A percentile compares a stretch with the other conserved stretches of the same genome.
Conservation (phyloP, 2,797 vertebrate species). For the Benthosema pterotum region DNA sequence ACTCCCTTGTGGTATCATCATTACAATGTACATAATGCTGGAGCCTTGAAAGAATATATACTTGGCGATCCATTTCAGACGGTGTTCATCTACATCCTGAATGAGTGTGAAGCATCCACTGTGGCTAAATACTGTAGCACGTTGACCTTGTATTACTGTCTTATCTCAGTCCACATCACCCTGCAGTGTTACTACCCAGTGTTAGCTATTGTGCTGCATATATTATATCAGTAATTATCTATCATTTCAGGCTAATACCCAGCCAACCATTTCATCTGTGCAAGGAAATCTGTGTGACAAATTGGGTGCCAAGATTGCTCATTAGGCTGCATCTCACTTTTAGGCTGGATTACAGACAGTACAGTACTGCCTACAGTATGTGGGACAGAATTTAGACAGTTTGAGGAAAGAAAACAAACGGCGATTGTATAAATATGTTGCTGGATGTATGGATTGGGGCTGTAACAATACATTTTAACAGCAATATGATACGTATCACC, state of each 20-base stretch:
- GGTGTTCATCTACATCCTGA: slow-evolving; percentile 21
- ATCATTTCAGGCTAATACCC: slow-evolving; percentile 58
- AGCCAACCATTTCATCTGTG: slow-evolving; percentile 58
- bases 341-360: slow-evolving; percentile 50
- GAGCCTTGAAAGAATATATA: slow-evolving; percentile 21
- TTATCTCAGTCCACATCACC: slow-evolving; percentile 47
- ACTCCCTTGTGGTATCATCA: slow-evolving; percentile 5
- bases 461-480: too few species aligned
- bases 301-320: slow-evolving; percentile 64
- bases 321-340: slow-evolving; percentile 63
- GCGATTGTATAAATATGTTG: slow-evolving; percentile 27
- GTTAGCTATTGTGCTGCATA: slow-evolving; percentile 53
- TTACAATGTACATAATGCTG: slow-evolving; percentile 7
- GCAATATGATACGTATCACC: too few species aligned
- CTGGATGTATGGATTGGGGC: too few species aligned
- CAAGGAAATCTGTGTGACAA: slow-evolving; percentile 61
- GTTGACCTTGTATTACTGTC: slow-evolving; percentile 36
- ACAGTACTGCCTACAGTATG: slow-evolving; percentile 6
- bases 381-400: slow-evolving; percentile 51
- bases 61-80: not conserved
- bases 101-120: slow-evolving; percentile 31
- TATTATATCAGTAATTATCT: slow-evolving; percentile 69
- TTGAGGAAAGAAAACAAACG: slow-evolving; percentile 1
- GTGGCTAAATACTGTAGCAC: slow-evolving; percentile 56
- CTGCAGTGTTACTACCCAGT: slow-evolving; percentile 23